Base-by-base conservation (phyloP, 2,888 invertebrate species). In the Drosophila cyrtoloma region DNA sequence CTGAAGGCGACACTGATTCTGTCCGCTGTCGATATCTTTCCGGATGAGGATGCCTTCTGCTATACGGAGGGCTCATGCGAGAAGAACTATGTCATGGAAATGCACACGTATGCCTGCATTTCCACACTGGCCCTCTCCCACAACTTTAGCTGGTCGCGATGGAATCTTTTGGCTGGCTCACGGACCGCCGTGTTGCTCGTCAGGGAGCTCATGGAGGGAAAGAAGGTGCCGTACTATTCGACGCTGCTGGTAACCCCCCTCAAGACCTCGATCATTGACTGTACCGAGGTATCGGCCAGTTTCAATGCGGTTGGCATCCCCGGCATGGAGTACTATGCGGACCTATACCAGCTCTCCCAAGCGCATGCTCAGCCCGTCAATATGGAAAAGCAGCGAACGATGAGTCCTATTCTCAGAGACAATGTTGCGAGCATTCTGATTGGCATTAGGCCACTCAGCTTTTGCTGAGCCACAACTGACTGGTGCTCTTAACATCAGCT, bases 121-220 rank as follows among this genome's bases (percentile, higher is more conserved):
- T 97, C 97, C 0, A 95, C 96, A 44, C 92, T 97, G 19, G 95
- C 95, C 14, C 94, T 95, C 2, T 95, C 96, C 16, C 97, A 96
- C 90, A 96, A 96, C 92, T 97, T 97, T 85, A 95, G 96, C 33
- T 98, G 97, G 97, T 97, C 96, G 68, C 94, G 96, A 92, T 97
- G 96, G 96, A 96, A 96, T 85, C 93, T 95, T 0, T 91, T 94
- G 58, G 94, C 95, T 1, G 94, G 94, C 6, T 92, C 93, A 19
- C 89, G 94, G 2, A 93, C 92, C 0, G 93, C 93, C 3, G 93
- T 94, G 0, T 70, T 94, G 7, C 74, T 94, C 9, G 84, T 93
- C 53, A 84, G 94, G 26, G 94, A 94, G 69, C 75, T 94, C 14
- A 77, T 93, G 9, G 93, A 93, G 64, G 92, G 92, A 57, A 92